phyloP scores from a whole-genome alignment of 1,140 invertebrate genomes.

The Riptortus pedestris region DNA sequence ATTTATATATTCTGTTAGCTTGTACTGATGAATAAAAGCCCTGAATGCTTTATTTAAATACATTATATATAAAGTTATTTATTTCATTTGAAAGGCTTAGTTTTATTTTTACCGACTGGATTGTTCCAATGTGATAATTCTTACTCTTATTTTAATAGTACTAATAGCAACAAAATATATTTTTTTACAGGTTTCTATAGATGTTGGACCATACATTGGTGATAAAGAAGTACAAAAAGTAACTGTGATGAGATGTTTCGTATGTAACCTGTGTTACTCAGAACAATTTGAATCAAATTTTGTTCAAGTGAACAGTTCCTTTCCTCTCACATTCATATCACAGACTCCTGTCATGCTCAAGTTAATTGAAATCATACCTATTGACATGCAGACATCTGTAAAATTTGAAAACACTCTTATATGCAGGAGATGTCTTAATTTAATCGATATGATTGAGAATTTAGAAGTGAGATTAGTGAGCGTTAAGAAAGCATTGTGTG shows the following conservation, averaged over 20 bases:
- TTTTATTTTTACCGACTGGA: no score
- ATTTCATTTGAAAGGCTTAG: no score
- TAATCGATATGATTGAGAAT: slow-evolving; percentile 9
- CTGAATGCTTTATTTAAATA: no score
- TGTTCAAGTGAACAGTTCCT: slow-evolving; percentile 4
- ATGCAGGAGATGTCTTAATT: slow-evolving; percentile 9
- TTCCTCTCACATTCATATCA: slow-evolving; percentile 11
- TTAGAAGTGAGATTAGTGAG: background rate
- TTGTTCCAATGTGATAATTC: no score
- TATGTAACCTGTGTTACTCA: background rate
- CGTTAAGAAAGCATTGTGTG: background rate
- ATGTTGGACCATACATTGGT: background rate
- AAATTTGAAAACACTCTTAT: slow-evolving; percentile 11
- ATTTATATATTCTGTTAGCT: no score
- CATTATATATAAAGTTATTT: no score
- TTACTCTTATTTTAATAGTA: no score
- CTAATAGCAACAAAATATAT: no score
- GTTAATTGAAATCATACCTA: slow-evolving; percentile 10
- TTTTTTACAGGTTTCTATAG: slow-evolving; percentile 13
- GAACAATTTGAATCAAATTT: background rate
- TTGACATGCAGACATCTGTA: background rate
- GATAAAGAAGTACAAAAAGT: background rate
- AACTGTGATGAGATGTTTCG: background rate
- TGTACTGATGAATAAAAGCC: no score
- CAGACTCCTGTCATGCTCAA: slow-evolving; percentile 7